Base-by-base conservation (phyloP, 1,140 invertebrate species). In the Arion vulgaris region DNA sequence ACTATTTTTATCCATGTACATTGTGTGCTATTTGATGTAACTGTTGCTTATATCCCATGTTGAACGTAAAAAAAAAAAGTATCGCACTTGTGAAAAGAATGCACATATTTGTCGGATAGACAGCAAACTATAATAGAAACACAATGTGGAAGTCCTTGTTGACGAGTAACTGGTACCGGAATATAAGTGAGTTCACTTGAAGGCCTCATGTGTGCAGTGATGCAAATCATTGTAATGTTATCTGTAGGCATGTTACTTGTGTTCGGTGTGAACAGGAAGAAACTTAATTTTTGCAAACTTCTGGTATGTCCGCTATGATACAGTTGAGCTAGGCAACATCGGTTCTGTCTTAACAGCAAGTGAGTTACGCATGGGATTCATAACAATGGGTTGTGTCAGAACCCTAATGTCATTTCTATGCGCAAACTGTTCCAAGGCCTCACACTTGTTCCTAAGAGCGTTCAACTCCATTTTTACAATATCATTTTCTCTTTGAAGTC, bases 381-480 rank as follows among this genome's bases (percentile, higher is more conserved):
- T 49, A 82, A 84, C 83, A 74, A 86, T 85, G 4, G 87, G 83
- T 75, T 49, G 49, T 34, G 80, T 77, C 32, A 80, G 80, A 34
- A 89, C 86, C 53, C 85, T 85, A 80, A 91, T 88, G 83, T 89
- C 85, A 85, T 89, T 89, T 41, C 84, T 80, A 62, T 88, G 87
- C 15, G 90, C 89, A 86, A 91, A 91, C 72, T 86, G 84, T 80
- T 88, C 86, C 72, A 91, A 77, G 76, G 89, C 89, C 68, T 90
- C 89, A 83, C 90, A 91, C 84, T 89, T 91, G 66, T 86, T 87
- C 81, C 88, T 88, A 36, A 91, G 79, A 49, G 88, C 86, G 69
- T 85, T 87, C 71, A 91, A 86, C 85, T 91, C 90, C 86, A 90
- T 88, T 86, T 89, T 88, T 45, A 91, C 89, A 49, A 90, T 86